A percentile compares a stretch with the other conserved stretches of the same genome.
phyloP scores from a whole-genome alignment of 2,797 vertebrate genomes.

The Cheirogaleus major region DNA sequence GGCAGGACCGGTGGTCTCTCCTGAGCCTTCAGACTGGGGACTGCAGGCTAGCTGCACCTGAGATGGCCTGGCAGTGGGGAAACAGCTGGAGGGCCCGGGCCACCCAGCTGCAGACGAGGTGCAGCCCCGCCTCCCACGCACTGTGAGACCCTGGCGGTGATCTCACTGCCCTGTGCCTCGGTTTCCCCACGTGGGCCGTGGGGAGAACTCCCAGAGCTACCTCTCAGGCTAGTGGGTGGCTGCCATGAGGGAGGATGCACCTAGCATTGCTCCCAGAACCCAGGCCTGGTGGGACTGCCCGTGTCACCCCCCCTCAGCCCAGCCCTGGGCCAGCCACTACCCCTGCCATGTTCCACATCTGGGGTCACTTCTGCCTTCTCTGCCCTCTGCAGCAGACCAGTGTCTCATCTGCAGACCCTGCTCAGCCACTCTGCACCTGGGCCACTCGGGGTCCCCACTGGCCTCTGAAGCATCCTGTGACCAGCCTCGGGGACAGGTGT shows the following conservation, averaged over 20 bases:
- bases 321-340: neutral
- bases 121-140: neutral
- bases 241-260: neutral
- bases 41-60: fast-evolving
- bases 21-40: neutral
- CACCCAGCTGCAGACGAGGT: neutral
- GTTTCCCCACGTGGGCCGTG: conserved; percentile 13
- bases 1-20: neutral
- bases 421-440: neutral
- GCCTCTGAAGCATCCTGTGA: fast-evolving
- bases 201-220: conserved; percentile 51
- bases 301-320: neutral
- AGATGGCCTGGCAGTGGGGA: neutral
- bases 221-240: neutral
- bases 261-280: neutral
- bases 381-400: neutral
- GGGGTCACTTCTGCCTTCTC: neutral
- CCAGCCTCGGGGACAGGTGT: neutral
- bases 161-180: neutral
- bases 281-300: neutral
- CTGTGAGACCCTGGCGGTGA: neutral
- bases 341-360: neutral
- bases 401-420: neutral
- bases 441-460: neutral
- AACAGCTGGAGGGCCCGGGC: fast-evolving